Evolutionary conservation across 2,797 vertebrate genomes (phyloP).

Genomic region (Darevskia nairensis): DNA sequence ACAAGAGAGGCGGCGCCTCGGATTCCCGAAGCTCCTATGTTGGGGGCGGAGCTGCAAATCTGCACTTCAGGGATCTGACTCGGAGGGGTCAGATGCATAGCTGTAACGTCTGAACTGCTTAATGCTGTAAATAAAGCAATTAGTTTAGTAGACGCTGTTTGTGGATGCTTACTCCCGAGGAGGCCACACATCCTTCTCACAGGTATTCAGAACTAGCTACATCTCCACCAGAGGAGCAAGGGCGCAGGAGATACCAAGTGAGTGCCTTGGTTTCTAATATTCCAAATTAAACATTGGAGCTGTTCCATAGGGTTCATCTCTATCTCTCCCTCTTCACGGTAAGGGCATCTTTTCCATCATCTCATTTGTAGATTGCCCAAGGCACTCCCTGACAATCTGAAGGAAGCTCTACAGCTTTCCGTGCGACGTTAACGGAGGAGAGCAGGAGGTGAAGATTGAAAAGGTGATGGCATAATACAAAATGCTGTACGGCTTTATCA

Average conservation of each 20-base stretch:
- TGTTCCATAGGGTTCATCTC: background rate
- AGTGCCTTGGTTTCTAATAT: slow-evolving; percentile 8
- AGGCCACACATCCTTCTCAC: no score
- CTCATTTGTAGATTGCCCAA: slow-evolving; percentile 7
- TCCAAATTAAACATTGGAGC: slow-evolving; percentile 2
- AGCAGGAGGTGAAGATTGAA: slow-evolving; percentile 20
- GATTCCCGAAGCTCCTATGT: no score
- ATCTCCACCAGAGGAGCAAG: background rate
- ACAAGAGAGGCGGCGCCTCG: no score
- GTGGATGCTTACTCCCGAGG: no score
- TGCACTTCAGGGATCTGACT: no score
- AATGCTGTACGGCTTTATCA: background rate
- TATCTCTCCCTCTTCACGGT: background rate
- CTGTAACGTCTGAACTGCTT: no score
- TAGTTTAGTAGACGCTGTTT: no score
- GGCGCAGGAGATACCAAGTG: rapidly evolving
- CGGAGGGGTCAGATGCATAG: no score
- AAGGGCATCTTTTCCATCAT: background rate
- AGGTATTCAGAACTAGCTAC: background rate
- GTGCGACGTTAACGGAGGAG: background rate
- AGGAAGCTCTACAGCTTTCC: background rate
- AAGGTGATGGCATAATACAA: slow-evolving; percentile 12
- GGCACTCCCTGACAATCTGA: slow-evolving; percentile 15
- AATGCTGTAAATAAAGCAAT: no score
- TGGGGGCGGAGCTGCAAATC: no score